Percentiles rank a stretch among this genome's conserved stretches.
Evolutionary conservation across 1,140 invertebrate species (phyloP).

Genomic region (Tetramorium parvispinum): DNA sequence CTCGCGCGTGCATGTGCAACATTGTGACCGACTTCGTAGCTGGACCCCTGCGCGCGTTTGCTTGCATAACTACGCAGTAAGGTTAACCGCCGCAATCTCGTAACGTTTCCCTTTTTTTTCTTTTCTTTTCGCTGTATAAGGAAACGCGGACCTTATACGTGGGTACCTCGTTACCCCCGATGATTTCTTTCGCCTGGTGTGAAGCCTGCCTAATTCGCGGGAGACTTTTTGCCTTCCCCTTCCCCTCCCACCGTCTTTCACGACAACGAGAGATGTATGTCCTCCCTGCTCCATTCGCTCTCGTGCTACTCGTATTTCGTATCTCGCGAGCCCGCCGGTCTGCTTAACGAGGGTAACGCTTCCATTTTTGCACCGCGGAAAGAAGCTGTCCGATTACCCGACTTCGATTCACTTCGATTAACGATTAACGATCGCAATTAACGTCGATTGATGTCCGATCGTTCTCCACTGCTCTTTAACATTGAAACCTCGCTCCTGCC

Average conservation of each 20-base stretch:
- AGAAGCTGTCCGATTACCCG: conserved; percentile 15
- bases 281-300: neutral
- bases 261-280: conserved; percentile 9
- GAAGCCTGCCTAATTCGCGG: conserved; percentile 53
- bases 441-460: neutral
- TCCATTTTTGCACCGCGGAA: conserved; percentile 21
- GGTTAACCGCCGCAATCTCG: conserved; percentile 29
- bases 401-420: conserved; percentile 16
- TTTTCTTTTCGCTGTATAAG: neutral
- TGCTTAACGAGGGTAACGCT: conserved; percentile 38
- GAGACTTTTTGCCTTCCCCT: conserved; percentile 17
- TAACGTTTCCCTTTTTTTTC: conserved; percentile 12
- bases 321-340: neutral
- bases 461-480: neutral
- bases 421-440: conserved; percentile 39
- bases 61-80: conserved; percentile 34
- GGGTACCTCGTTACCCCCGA: conserved; percentile 61
- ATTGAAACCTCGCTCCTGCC: neutral
- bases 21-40: conserved; percentile 46
- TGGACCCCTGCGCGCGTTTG: conserved; percentile 7
- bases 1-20: neutral
- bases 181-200: conserved; percentile 52
- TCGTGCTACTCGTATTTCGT: conserved; percentile 33
- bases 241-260: neutral
- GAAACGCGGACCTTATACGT: conserved; percentile 48